phyloP scores from a whole-genome alignment of 2,113 vertebrate species.

The Gasterosteus aculeatus region DNA sequence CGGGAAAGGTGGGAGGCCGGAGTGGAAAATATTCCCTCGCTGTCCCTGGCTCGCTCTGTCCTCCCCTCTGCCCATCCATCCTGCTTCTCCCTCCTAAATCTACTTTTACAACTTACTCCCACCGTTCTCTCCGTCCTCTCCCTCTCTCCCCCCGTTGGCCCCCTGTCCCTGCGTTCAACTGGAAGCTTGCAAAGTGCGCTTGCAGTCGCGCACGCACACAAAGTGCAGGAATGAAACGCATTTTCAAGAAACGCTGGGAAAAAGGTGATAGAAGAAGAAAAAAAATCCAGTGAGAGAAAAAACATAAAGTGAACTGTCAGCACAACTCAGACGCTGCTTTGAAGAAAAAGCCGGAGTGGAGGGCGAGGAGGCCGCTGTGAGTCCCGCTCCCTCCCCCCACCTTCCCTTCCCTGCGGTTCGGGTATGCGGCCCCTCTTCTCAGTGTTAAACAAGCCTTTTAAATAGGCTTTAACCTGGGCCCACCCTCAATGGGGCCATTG shows the following conservation, averaged over 20 bases:
- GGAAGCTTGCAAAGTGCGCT: slow-evolving; percentile 42
- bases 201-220: slow-evolving; percentile 30
- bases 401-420: slow-evolving; percentile 66
- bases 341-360: slow-evolving; percentile 55
- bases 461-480: slow-evolving; percentile 82
- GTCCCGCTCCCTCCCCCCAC: slow-evolving; percentile 46
- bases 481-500: slow-evolving; percentile 82
- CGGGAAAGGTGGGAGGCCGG: slow-evolving; percentile 57
- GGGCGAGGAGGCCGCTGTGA: slow-evolving; percentile 66
- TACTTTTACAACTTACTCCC: slow-evolving; percentile 53
- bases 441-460: slow-evolving; percentile 81
- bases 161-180: slow-evolving; percentile 48
- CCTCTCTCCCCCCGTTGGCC: slow-evolving; percentile 27
- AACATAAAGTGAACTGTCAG: slow-evolving; percentile 62
- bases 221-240: slow-evolving; percentile 16
- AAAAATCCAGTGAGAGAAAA: slow-evolving; percentile 21
- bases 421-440: slow-evolving; percentile 77
- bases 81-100: slow-evolving; percentile 46
- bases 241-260: slow-evolving; percentile 16
- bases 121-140: slow-evolving; percentile 33
- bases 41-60: slow-evolving; percentile 64
- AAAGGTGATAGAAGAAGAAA: background rate
- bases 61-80: slow-evolving; percentile 67
- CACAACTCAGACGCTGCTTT: slow-evolving; percentile 51
- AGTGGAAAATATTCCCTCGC: slow-evolving; percentile 49